Evolutionary conservation across 2,888 invertebrate genomes (phyloP).

Genomic region (Pecten maximus): DNA sequence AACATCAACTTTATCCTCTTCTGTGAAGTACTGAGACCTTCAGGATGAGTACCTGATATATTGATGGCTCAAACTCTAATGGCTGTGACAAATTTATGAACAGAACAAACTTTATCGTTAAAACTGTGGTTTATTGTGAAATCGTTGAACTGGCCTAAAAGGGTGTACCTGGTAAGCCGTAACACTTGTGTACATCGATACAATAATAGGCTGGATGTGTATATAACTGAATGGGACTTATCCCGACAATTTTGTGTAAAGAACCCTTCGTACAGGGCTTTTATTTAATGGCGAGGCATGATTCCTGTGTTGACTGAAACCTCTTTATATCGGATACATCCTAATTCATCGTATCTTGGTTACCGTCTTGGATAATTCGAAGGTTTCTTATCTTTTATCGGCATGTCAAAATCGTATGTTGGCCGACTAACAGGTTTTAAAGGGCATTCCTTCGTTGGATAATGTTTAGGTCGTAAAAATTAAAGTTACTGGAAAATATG

Average conservation of each 20-base stretch:
- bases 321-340: no score
- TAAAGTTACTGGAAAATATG: no score
- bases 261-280: no score
- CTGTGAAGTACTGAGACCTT: not conserved
- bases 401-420: no score
- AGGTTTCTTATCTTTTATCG: no score
- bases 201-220: not conserved
- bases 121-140: not conserved
- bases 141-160: not conserved
- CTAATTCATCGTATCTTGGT: no score
- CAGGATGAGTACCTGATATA: not conserved
- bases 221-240: not conserved
- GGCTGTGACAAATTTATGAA: not conserved
- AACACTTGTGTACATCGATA: not conserved
- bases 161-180: not conserved
- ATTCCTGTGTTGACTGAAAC: no score
- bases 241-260: not conserved
- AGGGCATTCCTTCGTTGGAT: no score
- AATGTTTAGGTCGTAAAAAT: no score
- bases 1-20: not conserved
- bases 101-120: not conserved
- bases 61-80: not conserved
- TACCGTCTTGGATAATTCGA: no score
- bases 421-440: no score
- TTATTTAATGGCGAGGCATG: no score